Conservation (phyloP, 2,113 vertebrate species). For the Bubo scandiacus region DNA sequence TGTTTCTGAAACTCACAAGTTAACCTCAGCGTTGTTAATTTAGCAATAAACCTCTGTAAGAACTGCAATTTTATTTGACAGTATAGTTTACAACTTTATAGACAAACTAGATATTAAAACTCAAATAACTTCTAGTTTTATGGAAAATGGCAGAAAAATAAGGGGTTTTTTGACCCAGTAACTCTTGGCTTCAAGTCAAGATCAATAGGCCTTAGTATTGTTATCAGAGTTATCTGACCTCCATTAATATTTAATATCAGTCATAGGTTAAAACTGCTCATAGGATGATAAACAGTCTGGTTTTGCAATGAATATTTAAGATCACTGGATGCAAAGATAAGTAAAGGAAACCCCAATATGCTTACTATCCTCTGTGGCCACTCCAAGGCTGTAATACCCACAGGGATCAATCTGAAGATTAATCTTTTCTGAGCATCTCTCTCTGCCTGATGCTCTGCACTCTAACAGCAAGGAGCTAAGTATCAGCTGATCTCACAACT, state of each 20-base stretch:
- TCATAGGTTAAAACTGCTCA: not conserved
- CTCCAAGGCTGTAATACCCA: not conserved
- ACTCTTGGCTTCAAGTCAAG: not conserved
- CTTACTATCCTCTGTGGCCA: not conserved
- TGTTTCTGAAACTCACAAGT: not conserved
- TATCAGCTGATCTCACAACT: not conserved
- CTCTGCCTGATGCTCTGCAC: not conserved
- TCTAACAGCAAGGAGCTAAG: not conserved
- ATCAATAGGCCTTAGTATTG: not conserved
- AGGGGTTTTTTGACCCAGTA: not conserved
- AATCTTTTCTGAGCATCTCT: not conserved
- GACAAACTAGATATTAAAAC: not conserved
- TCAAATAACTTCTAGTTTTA: not conserved
- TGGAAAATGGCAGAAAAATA: not conserved
- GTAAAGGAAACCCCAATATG: not conserved
- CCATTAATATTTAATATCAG: not conserved
- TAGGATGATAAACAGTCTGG: not conserved
- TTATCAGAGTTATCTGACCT: not conserved
- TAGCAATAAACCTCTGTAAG: not conserved
- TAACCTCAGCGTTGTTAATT: not conserved
- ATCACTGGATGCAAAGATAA: not conserved
- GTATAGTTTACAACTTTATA: not conserved
- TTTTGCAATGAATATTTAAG: not conserved
- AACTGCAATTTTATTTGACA: not conserved
- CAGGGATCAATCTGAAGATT: not conserved